A percentile compares a stretch with the other conserved stretches of the same genome.
phyloP scores from a whole-genome alignment of 1,140 invertebrate genomes.

The Paraescarpia echinospica region DNA sequence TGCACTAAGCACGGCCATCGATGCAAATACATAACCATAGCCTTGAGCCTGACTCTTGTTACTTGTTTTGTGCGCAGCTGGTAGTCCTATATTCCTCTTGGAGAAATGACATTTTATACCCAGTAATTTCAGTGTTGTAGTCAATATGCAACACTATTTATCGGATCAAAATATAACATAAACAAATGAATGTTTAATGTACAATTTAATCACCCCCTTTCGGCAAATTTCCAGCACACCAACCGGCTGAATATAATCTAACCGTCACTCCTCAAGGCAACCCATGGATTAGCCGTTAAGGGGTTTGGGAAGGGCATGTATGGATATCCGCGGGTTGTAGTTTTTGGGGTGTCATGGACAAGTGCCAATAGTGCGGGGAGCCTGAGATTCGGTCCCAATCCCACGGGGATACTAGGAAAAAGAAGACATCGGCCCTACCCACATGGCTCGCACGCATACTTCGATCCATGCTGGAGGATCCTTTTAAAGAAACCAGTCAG shows the following conservation, averaged over 20 bases:
- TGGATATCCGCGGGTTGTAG: background rate
- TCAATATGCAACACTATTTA: no score
- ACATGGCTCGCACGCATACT: background rate
- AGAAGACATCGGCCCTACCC: background rate
- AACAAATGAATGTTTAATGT: no score
- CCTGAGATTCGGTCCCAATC: background rate
- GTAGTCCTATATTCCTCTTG: no score
- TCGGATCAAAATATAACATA: no score
- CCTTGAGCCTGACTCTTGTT: no score
- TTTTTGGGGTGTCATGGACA: background rate
- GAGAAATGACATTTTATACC: no score
- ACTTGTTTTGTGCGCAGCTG: no score
- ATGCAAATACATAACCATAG: no score
- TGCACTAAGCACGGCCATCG: no score
- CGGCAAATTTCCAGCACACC: background rate
- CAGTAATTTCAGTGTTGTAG: no score
- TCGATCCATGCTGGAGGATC: background rate
- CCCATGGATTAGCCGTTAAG: background rate
- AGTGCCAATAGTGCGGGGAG: background rate
- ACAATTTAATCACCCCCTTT: no score
- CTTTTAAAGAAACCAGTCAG: background rate
- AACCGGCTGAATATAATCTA: background rate
- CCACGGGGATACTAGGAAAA: background rate
- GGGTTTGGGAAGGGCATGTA: background rate
- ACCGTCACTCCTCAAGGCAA: background rate